Evolutionary conservation across 2,113 vertebrate genomes (phyloP), one percentile per base, ranked within the genome.

Genomic region (Pseudolaguvia tuberculata): DNA sequence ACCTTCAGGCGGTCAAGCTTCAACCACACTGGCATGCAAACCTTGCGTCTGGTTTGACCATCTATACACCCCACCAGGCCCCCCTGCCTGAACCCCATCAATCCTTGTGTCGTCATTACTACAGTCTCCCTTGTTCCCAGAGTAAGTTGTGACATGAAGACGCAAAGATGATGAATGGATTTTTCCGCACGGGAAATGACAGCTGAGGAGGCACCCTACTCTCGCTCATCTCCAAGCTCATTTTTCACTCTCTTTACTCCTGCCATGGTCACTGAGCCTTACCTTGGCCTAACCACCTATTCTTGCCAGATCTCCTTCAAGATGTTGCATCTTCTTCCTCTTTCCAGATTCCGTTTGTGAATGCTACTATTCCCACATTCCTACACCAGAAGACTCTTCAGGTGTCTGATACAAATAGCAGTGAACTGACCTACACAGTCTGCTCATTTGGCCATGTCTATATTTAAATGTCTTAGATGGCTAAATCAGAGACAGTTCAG

Each of bases 31-130:
- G 79, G 79, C 79, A 50, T 48, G 23, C 63, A 63, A 12, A 83
- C 76, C 75, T 81, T 75, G 87, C 89, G 89, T 90, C 87, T 91
- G 89, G 87, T 90, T 89, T 88, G 86, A 87, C 84, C 90, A 90
- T 88, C 87, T 85, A 78, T 70, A 79, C 81, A 82, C 81, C 78
- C 83, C 82, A 81, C 80, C 81, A 79, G 73, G 77, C 79, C 80
- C 84, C 86, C 82, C 84, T 67, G 76, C 83, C 87, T 85, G 81
- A 80, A 86, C 83, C 85, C 88, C 88, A 91, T 90, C 87, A 88
- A 89, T 90, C 89, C 82, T 88, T 15, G 83, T 90, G 89, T 91
- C 86, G 86, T 87, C 86, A 66, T 87, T 85, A 86, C 87, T 85
- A 89, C 86, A 85, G 82, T 88, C 84, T 80, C 79, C 76, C 81